Percentiles rank a stretch among this genome's conserved stretches.
phyloP scores from a whole-genome alignment of 2,797 vertebrate genomes.

The Lithobates sylvaticus region DNA sequence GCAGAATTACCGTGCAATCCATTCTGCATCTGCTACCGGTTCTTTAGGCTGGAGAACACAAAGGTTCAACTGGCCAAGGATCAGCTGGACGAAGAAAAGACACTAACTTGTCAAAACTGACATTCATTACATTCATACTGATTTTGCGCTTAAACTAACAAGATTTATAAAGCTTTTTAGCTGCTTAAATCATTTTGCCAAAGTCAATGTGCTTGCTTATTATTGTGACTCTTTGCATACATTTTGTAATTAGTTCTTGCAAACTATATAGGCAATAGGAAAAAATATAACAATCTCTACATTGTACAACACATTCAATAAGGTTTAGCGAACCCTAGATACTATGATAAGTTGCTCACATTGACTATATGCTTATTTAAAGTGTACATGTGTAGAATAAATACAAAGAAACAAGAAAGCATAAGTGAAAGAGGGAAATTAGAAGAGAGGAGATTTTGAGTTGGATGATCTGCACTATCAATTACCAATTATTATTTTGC shows the following conservation, averaged over 20 bases:
- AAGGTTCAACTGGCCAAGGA: background rate
- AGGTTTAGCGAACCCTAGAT: no score
- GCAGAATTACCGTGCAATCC: slow-evolving; percentile 28
- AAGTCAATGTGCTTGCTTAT: background rate
- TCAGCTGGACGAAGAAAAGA: background rate
- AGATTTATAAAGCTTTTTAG: background rate
- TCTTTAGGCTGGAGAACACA: slow-evolving; percentile 5
- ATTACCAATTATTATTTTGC: no score
- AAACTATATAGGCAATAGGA: background rate
- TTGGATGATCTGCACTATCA: no score
- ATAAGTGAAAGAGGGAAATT: no score
- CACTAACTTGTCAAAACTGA: background rate
- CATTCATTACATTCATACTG: background rate
- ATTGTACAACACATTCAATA: no score
- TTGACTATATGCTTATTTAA: no score
- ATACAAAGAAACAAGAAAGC: no score
- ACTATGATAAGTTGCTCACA: no score
- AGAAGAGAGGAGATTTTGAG: no score
- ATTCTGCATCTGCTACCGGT: slow-evolving; percentile 31
- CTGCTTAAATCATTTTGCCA: background rate
- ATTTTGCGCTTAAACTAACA: background rate
- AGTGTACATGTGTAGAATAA: no score
- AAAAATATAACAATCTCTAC: background rate
- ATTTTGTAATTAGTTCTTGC: background rate
- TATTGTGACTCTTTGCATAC: background rate